Base-by-base conservation (phyloP, 2,888 invertebrate genomes). In the Maniola hyperantus region DNA sequence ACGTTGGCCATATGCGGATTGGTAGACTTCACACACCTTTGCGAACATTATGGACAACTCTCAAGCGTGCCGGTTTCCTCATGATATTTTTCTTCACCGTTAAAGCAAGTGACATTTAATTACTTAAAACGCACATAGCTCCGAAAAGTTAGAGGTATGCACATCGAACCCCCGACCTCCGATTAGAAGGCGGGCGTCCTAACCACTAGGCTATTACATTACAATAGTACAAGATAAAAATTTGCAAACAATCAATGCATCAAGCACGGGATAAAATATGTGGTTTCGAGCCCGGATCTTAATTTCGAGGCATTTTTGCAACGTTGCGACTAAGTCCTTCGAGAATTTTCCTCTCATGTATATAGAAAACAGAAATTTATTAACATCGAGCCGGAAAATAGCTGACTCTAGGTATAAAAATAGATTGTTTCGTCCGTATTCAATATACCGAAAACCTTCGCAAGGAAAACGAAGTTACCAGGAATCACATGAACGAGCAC, bases 351-450 rank as follows among this genome's bases (percentile, higher is more conserved):
- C 57, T 42, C 42, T 57, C 57, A 57, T 57, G 57, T 42, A 42
- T 57, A 57, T 57, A 42, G 57, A 57, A 42, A 57, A 42, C 57
- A 18, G 57, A 57, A 26, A 53, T 34, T 48, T 42, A 50, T 61
- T 51, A 42, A 42, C 51, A 51, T 62, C 33, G 42, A 10, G 42
- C 36, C 26, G 18, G 42, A 53, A 59, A 53, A 62, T 62, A 39
- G 51, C 62, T 62, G 62, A 50, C 53, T 62, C n/a, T 39, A 15
- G 26, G 42, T 62, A 62, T 62, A 62, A 62, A 62, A 62, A 53
- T 62, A 62, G 62, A 62, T 62, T 62, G 62, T 62, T 62, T 53
- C 62, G 42, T 20, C 39, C 36, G 53, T 8, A 62, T 62, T 62
- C 53, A 62, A 62, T 62, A 62, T 44, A 48, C 62, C 39, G 26